Base-by-base conservation (phyloP, 2,888 invertebrate species). In the Entomobrya multifasciata region DNA sequence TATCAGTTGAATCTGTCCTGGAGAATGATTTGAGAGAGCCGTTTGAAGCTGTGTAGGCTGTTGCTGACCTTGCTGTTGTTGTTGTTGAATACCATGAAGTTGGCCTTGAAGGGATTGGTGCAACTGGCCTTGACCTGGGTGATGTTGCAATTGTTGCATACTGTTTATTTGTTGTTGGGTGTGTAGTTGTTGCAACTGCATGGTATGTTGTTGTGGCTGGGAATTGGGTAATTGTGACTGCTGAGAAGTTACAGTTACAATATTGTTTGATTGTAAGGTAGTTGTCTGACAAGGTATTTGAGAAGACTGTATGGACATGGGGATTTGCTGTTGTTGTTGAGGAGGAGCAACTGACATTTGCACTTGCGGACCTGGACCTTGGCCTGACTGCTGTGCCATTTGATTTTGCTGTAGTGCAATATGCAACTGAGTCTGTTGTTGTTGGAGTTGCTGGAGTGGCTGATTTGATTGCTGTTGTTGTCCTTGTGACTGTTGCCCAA, bases 101-200 rank as follows among this genome's bases (percentile, higher is more conserved):
- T 70, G 86, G n/a, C 55, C 55, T 65, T 88, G 80, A 20, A 88
- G 55, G 44, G 87, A 87, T 49, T 85, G 83, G 20, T 74, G 72
- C 27, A 86, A 47, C 15, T 76, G 84, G 22, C 49, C 78, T 20
- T 76, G 84, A 22, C 49, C 78, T 20, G 83, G 87, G n/a, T 87
- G 83, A 62, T 80, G n/a, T n/a, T n/a, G 76, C 27, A 81, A 41
- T 20, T 85, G 86, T 22, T 81, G 79, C 36, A 82, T 17, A 0
- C 79, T 8, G 36, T 41, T 74, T n/a, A 87, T 62, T 49, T 87
- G 87, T 55, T 85, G 81, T 47, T 78, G 82, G 0, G 55, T 13
- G 8, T 87, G 87, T 10, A 76, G 25, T 17, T 84, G 74, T 44
- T 85, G 86, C 13, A 79, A 81, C 22, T 87, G 82, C 49, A 62